Evolutionary conservation across 2,888 invertebrate genomes (phyloP).

Genomic region (Loripinus fragilis): DNA sequence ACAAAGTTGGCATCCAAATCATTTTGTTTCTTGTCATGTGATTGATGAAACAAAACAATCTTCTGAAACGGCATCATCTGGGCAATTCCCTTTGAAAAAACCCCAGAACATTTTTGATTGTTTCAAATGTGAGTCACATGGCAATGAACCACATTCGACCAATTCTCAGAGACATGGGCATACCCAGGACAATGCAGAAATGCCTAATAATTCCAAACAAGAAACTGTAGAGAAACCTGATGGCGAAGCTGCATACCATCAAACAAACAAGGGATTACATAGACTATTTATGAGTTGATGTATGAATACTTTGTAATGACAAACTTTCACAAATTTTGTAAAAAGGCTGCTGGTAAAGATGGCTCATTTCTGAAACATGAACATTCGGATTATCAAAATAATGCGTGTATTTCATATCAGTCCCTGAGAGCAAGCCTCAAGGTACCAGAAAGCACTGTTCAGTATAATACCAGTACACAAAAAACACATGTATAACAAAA

Average conservation of each 20-base stretch:
- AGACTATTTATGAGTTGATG: neutral
- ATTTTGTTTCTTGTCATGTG: slow-evolving; percentile 10
- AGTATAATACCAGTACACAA: slow-evolving; percentile 12
- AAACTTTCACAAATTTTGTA: slow-evolving; percentile 26
- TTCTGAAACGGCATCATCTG: neutral
- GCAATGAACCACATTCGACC: neutral
- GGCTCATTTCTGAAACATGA: slow-evolving; percentile 20
- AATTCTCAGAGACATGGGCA: slow-evolving; percentile 3
- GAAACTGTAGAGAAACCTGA: neutral
- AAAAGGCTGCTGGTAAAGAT: slow-evolving; percentile 19
- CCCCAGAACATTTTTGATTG: slow-evolving; percentile 18
- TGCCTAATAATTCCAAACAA: neutral
- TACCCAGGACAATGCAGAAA: neutral
- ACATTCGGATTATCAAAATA: slow-evolving; percentile 20
- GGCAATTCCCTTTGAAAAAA: neutral
- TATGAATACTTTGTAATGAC: slow-evolving; percentile 8
- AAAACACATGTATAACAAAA: slow-evolving; percentile 17
- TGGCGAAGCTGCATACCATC: neutral
- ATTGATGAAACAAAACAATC: slow-evolving; percentile 8
- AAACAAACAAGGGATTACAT: slow-evolving; percentile 4
- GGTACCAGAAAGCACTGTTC: slow-evolving; percentile 14
- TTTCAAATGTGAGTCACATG: neutral
- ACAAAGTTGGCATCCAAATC: neutral
- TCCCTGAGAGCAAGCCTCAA: slow-evolving; percentile 17
- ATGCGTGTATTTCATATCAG: slow-evolving; percentile 13